Conservation (phyloP, 2,888 invertebrate species). For the Tanytarsus gracilentus region DNA sequence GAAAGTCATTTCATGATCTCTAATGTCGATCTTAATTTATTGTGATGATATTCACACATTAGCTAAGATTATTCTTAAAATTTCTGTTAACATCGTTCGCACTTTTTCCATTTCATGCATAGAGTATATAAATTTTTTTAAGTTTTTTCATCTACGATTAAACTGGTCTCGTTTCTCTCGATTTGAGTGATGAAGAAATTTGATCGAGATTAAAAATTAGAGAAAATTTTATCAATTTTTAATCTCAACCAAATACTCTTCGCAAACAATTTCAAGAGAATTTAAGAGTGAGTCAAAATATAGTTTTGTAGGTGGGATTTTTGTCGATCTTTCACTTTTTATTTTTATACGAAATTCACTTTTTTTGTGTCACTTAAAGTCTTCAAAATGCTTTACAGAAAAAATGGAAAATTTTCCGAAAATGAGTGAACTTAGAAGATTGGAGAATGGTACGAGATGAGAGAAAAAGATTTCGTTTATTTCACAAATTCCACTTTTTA, state of each 20-base stretch:
- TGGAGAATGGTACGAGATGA: no score
- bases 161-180: conserved; percentile 21
- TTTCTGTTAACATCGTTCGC: conserved; percentile 26
- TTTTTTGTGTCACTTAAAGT: background rate
- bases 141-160: conserved; percentile 11
- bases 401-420: no score
- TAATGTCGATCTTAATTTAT: background rate
- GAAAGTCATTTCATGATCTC: background rate
- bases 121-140: conserved; percentile 8
- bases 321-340: background rate
- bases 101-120: conserved; percentile 1
- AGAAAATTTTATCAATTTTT: no score
- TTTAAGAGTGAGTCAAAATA: no score
- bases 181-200: background rate
- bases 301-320: background rate
- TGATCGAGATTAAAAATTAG: background rate
- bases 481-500: no score
- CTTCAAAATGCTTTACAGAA: background rate
- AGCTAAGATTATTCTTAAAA: background rate
- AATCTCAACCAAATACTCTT: no score
- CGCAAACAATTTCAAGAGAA: no score
- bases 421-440: no score
- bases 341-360: background rate
- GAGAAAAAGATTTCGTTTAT: no score
- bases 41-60: background rate